Conservation (phyloP, 2,888 invertebrate species). For the Capitulum mitella region DNA sequence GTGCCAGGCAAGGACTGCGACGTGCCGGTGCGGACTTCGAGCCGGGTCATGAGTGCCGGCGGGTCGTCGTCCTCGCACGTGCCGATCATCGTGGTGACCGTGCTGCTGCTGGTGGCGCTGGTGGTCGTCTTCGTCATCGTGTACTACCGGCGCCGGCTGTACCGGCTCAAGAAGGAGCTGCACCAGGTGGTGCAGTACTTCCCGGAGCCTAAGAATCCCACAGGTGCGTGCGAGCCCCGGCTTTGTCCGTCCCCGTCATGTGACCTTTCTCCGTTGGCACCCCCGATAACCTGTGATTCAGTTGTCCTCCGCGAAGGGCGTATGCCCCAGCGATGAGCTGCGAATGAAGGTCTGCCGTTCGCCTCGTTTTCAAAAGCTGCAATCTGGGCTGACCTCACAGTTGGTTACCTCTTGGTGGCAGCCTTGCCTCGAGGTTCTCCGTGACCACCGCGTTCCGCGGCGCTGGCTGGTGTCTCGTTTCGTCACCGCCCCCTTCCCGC, state of each 20-base stretch:
- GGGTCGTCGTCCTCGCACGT: neutral
- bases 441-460: no score
- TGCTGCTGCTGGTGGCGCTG: conserved; percentile 23
- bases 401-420: no score
- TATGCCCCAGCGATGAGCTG: no score
- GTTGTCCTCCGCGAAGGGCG: no score
- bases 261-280: no score
- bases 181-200: conserved; percentile 27
- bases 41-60: neutral
- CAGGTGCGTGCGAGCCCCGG: neutral
- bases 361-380: no score
- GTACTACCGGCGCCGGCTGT: conserved; percentile 26
- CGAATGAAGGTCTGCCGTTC: no score
- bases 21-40: neutral
- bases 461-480: neutral
- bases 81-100: conserved; percentile 23
- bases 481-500: neutral
- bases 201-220: neutral
- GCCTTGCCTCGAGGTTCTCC: no score
- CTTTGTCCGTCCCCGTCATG: no score
- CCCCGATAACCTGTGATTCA: no score
- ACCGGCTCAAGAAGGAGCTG: conserved; percentile 31
- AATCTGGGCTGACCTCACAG: no score
- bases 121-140: conserved; percentile 26
- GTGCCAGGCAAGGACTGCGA: neutral